Evolutionary conservation across 2,888 invertebrate species (phyloP).

Genomic region (Globia sparganii): DNA sequence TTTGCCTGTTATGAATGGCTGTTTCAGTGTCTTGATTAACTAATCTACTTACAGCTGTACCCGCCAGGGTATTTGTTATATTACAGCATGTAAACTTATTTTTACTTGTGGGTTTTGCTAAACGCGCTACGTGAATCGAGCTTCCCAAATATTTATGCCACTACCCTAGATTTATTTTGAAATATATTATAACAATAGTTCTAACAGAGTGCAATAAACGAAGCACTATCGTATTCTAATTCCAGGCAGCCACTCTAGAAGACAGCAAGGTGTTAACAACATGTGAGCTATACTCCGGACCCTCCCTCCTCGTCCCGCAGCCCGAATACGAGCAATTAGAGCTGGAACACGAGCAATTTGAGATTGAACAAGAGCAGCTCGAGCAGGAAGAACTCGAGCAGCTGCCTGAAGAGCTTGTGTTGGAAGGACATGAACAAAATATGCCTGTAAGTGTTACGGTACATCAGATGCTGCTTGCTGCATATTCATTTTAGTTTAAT

Average conservation of each 20-base stretch:
- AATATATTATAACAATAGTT: background rate
- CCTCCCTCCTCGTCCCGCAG: slow-evolving; percentile 73
- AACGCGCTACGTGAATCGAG: background rate
- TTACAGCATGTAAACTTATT: background rate
- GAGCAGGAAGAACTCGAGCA: slow-evolving; percentile 53
- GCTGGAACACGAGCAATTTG: slow-evolving; percentile 59
- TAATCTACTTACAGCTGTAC: background rate
- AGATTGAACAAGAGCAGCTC: slow-evolving; percentile 58
- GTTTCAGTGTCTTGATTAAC: background rate
- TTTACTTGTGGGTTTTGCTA: background rate
- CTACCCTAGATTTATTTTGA: background rate
- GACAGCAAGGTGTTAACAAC: slow-evolving; percentile 68
- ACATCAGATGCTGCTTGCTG: background rate
- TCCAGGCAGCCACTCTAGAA: slow-evolving; percentile 68
- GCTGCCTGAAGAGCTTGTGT: slow-evolving; percentile 49
- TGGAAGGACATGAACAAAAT: slow-evolving; percentile 59
- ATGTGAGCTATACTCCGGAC: slow-evolving; percentile 74
- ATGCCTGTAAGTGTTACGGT: slow-evolving; percentile 70
- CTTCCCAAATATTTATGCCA: background rate
- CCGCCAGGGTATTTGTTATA: background rate
- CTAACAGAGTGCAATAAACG: background rate
- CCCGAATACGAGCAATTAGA: slow-evolving; percentile 62
- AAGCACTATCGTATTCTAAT: background rate
- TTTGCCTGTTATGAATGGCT: background rate
- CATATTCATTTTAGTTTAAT: background rate